phyloP scores from a whole-genome alignment of 2,888 invertebrate genomes.

The Anorthoa munda region DNA sequence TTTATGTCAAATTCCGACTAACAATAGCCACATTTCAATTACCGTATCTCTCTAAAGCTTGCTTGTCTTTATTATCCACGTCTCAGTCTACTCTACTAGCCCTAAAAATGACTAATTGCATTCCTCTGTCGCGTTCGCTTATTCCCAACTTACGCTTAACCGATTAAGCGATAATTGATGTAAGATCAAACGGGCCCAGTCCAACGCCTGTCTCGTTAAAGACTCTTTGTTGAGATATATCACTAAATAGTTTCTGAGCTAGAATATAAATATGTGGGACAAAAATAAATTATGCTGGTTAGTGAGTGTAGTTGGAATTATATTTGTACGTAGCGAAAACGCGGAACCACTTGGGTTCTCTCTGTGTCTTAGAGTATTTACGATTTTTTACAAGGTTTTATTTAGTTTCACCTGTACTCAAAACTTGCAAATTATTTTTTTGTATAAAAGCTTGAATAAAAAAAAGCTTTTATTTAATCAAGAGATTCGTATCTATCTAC shows the following conservation, averaged over 20 bases:
- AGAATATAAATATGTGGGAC: slow-evolving; percentile 64
- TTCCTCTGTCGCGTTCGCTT: slow-evolving; percentile 19
- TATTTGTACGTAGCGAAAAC: slow-evolving; percentile 44
- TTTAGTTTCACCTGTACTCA: too few species aligned
- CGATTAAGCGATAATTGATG: slow-evolving; percentile 52
- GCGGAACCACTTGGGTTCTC: slow-evolving; percentile 10
- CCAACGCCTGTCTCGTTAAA: slow-evolving; percentile 50
- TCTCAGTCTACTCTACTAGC: slow-evolving; percentile 10
- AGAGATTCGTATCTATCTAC: too few species aligned
- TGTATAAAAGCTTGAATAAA: too few species aligned
- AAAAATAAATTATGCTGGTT: slow-evolving; percentile 55
- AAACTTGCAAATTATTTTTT: too few species aligned
- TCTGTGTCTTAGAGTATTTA: not conserved
- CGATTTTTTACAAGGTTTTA: not conserved
- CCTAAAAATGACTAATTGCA: slow-evolving; percentile 37
- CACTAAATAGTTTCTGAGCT: slow-evolving; percentile 52
- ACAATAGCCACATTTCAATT: not conserved
- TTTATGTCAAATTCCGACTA: not conserved
- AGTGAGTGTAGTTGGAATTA: slow-evolving; percentile 38
- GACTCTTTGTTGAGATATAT: slow-evolving; percentile 53
- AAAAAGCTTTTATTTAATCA: too few species aligned
- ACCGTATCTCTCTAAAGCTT: not conserved
- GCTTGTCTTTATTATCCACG: slow-evolving; percentile 12
- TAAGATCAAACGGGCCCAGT: slow-evolving; percentile 53
- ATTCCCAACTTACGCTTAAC: slow-evolving; percentile 32